Percentiles rank a stretch among this genome's conserved stretches.
Conservation (phyloP, 1,140 invertebrate genomes). For the Lucilia sericata region DNA sequence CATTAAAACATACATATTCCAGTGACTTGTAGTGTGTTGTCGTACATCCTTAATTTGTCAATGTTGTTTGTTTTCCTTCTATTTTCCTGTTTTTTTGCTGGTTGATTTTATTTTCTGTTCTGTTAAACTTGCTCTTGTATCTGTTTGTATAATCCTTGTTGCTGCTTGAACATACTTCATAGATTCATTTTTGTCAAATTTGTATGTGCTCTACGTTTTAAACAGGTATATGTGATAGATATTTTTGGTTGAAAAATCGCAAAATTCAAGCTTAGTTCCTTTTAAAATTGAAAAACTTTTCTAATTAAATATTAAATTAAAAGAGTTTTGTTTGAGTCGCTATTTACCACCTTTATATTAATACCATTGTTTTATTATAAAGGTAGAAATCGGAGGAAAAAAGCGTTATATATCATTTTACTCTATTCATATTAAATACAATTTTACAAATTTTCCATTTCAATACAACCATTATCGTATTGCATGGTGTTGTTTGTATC, state of each 20-base stretch:
- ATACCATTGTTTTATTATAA: no score
- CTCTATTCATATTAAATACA: not conserved
- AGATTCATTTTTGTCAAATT: constrained; percentile 13
- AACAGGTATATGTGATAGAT: no score
- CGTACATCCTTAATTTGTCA: constrained; percentile 37
- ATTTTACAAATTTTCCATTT: not conserved
- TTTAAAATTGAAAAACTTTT: no score
- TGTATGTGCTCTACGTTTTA: not conserved
- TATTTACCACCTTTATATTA: no score
- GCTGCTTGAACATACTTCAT: not conserved
- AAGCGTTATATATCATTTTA: not conserved
- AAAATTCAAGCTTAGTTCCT: no score
- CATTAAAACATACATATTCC: not conserved
- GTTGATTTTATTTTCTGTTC: not conserved
- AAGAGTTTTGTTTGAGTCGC: no score
- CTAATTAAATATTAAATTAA: no score
- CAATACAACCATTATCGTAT: no score
- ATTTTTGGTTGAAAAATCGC: no score
- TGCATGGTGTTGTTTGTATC: no score
- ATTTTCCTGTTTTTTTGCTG: constrained; percentile 10
- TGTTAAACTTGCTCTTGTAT: not conserved
- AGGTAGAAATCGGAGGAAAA: no score
- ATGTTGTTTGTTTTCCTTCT: constrained; percentile 30
- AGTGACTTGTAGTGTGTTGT: constrained; percentile 7
- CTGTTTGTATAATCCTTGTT: constrained; percentile 20